Evolutionary conservation across 2,113 vertebrate genomes (phyloP), one percentile per base, ranked within the genome.

Genomic region (Engystomops pustulosus): DNA sequence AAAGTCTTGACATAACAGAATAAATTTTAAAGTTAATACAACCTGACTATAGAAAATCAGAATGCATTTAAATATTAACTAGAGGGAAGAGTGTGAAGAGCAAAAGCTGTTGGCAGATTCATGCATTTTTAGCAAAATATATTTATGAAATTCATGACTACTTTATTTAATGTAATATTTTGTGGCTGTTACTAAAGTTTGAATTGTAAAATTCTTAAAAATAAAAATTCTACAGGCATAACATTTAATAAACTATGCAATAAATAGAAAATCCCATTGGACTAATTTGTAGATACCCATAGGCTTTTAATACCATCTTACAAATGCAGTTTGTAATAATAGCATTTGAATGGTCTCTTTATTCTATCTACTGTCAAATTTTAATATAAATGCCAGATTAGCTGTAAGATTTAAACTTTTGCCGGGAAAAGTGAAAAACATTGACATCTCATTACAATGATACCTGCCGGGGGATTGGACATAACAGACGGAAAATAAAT

Each of bases 61-160:
- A 86, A 88, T 88, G 58, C 86, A 86, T 88, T 88, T 88, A 89
- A 86, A 87, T 89, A 89, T 88, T 88, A 88, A 68, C 23, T 62
- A 87, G 68, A 27, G 87, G 41, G 20, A 81, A 36, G 0, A 17
- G 23, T 86, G 60, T 85, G 68, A 80, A 78, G 87, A 90, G 85
- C 25, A 41, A 34, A 60, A 85, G 18, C 53, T 44, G 83, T 11
- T 86, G 30, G 47, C 83, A 83, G 79, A 85, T 1, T 79, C 41
- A 74, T 65, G 32, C 47, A 44, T 85, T 58, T 78, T 84, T 78
- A 68, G 69, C 81, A 76, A 87, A 86, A 55, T 58, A 30, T 0
- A 80, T 86, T 84, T 87, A 79, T 86, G 20, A 86, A 90, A 85
- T 80, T 11, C 84, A 72, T 51, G 30, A 77, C 12, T 86, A 8